Evolutionary conservation across 1,140 invertebrate genomes (phyloP).

Genomic region (Dolichoris vasculosae): DNA sequence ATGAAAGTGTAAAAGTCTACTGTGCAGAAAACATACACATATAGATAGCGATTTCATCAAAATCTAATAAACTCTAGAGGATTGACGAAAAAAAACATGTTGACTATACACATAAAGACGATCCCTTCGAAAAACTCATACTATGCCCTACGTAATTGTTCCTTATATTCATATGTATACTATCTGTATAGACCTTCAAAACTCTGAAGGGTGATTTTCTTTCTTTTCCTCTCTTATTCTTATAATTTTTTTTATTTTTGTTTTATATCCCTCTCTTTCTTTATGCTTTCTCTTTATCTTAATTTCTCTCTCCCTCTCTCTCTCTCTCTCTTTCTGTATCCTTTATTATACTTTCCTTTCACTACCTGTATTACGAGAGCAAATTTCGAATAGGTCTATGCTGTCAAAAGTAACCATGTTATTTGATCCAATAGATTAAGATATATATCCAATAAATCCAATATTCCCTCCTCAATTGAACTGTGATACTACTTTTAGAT

Average conservation of each 20-base stretch:
- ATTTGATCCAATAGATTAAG: too few species aligned
- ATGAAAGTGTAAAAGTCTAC: conserved; percentile 6
- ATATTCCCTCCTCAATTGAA: too few species aligned
- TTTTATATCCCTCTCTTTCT: too few species aligned
- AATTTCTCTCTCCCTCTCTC: background rate
- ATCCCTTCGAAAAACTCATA: background rate
- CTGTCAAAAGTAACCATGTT: too few species aligned
- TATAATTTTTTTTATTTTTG: too few species aligned
- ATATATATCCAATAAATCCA: too few species aligned
- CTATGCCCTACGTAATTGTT: background rate
- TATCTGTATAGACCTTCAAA: background rate
- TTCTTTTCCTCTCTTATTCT: background rate
- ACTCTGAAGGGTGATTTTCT: background rate
- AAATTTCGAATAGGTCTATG: too few species aligned
- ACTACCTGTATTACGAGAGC: background rate
- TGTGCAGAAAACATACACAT: background rate
- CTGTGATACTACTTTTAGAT: too few species aligned
- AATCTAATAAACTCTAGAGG: conserved; percentile 47
- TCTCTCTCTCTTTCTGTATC: too few species aligned
- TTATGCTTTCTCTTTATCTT: too few species aligned
- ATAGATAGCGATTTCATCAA: conserved; percentile 23
- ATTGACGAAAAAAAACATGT: conserved; percentile 37
- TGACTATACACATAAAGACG: background rate
- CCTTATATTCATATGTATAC: background rate
- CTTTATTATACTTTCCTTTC: too few species aligned